phyloP scores from a whole-genome alignment of 2,113 vertebrate species.

The Nibea coibor region DNA sequence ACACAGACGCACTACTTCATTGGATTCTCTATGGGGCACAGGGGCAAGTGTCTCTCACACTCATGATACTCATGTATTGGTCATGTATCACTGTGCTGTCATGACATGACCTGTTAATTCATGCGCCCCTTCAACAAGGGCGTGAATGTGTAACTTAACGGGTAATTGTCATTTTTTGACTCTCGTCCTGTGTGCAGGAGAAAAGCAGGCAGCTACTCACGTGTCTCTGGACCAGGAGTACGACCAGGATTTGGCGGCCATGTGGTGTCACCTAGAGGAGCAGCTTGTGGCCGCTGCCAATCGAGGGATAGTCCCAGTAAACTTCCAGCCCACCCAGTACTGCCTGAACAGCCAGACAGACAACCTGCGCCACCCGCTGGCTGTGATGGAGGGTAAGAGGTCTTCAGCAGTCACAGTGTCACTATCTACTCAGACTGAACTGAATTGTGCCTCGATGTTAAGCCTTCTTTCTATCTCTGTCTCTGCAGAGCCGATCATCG shows the following conservation, averaged over 20 bases:
- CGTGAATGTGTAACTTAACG: too few relatives aligned
- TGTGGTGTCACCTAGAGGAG: slow-evolving; percentile 95
- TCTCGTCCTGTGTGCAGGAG: slow-evolving; percentile 82
- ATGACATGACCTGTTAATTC: too few relatives aligned
- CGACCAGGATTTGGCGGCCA: slow-evolving; percentile 89
- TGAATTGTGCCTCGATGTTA: not conserved
- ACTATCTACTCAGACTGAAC: not conserved
- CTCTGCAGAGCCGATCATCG: slow-evolving; percentile 90
- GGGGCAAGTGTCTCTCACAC: too few relatives aligned
- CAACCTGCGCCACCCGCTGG: slow-evolving; percentile 91
- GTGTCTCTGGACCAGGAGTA: slow-evolving; percentile 97
- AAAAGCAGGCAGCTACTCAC: slow-evolving; percentile 96
- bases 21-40: not conserved
- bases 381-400: slow-evolving; percentile 91
- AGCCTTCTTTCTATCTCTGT: not conserved
- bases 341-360: slow-evolving; percentile 94
- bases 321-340: slow-evolving; percentile 92
- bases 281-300: slow-evolving; percentile 90
- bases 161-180: not conserved
- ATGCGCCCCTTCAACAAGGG: too few relatives aligned
- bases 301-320: slow-evolving; percentile 85
- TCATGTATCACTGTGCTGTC: too few relatives aligned
- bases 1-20: not conserved
- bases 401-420: not conserved
- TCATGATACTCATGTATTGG: too few relatives aligned